phyloP scores from a whole-genome alignment of 2,113 vertebrate genomes.

The Marmota monax region DNA sequence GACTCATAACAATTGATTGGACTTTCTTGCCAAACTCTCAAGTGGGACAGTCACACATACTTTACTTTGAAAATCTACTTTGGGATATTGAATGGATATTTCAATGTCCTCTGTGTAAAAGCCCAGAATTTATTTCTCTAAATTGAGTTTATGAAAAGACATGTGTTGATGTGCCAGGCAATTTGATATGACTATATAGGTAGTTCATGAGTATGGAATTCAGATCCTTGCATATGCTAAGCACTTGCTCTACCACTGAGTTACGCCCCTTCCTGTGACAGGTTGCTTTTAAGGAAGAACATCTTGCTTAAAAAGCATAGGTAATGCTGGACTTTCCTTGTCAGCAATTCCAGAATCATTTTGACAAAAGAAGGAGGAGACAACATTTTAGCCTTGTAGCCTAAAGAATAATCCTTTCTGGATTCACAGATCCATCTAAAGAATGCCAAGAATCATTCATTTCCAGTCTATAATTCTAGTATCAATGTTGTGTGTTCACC shows the following conservation, averaged over 20 bases:
- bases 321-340: not conserved
- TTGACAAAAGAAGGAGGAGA: not conserved
- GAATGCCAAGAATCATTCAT: constrained; percentile 35
- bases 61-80: constrained; percentile 48
- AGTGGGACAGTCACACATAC: not conserved
- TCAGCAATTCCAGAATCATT: not conserved
- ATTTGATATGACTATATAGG: not conserved
- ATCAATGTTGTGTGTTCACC: not conserved
- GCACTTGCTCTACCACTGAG: not conserved
- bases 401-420: not conserved
- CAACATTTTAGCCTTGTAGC: not conserved
- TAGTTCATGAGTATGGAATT: not conserved
- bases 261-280: not conserved
- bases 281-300: constrained; percentile 23
- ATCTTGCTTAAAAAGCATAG: not conserved
- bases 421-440: not conserved
- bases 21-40: not conserved
- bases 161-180: not conserved
- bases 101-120: constrained; percentile 16
- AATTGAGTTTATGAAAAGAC: not conserved
- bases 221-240: not conserved
- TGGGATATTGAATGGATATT: not conserved
- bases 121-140: constrained; percentile 45
- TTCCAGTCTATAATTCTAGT: not conserved
- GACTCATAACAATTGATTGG: not conserved